phyloP scores from a whole-genome alignment of 2,113 vertebrate genomes.

The Zosterops lateralis region DNA sequence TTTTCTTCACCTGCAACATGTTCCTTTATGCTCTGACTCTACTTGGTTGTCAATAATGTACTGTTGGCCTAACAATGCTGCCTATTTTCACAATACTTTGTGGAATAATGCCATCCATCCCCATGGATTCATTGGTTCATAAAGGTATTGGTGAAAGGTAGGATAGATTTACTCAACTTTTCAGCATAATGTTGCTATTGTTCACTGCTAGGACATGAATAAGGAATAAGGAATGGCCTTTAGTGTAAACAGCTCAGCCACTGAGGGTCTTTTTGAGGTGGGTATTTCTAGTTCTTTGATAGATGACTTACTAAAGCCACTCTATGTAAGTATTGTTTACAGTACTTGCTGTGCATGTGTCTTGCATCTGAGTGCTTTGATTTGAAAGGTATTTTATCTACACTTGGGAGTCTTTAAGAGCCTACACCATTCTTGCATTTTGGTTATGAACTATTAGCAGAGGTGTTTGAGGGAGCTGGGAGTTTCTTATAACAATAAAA shows the following conservation, averaged over 20 bases:
- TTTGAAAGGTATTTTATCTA: slow-evolving; percentile 46
- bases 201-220: slow-evolving; percentile 31
- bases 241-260: slow-evolving; percentile 50
- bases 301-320: slow-evolving; percentile 53
- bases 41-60: slow-evolving; percentile 35
- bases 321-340: slow-evolving; percentile 38
- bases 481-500: slow-evolving; percentile 11
- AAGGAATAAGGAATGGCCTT: slow-evolving; percentile 39
- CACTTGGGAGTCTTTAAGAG: slow-evolving; percentile 14
- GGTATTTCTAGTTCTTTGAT: slow-evolving; percentile 53
- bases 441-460: not conserved
- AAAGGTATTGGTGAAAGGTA: slow-evolving; percentile 56
- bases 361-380: slow-evolving; percentile 24
- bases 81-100: slow-evolving; percentile 25
- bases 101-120: slow-evolving; percentile 56
- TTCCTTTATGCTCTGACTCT: slow-evolving; percentile 3
- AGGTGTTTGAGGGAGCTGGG: not conserved
- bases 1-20: slow-evolving; percentile 14
- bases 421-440: not conserved
- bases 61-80: slow-evolving; percentile 36
- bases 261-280: slow-evolving; percentile 40
- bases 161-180: slow-evolving; percentile 60
- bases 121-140: slow-evolving; percentile 20
- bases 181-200: slow-evolving; percentile 61
- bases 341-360: slow-evolving; percentile 22